phyloP scores from a whole-genome alignment of 2,113 vertebrate species.

The Falcunculus frontatus region DNA sequence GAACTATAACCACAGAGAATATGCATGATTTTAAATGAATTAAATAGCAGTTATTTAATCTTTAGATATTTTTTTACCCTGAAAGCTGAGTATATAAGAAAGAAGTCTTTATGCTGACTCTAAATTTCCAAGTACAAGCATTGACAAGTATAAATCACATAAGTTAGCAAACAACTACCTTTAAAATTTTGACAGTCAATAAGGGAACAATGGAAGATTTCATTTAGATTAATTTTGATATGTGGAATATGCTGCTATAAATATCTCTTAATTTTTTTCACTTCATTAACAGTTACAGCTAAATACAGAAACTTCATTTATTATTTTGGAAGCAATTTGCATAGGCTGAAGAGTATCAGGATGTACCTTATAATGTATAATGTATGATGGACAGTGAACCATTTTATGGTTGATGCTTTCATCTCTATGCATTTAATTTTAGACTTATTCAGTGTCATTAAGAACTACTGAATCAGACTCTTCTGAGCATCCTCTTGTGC shows the following conservation, averaged over 20 bases:
- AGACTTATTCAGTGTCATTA: background rate
- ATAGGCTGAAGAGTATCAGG: background rate
- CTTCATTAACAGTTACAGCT: background rate
- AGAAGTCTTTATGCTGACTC: background rate
- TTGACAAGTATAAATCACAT: background rate
- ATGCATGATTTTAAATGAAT: background rate
- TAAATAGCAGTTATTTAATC: background rate
- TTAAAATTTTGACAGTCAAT: background rate
- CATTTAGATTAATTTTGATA: background rate
- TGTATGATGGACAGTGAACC: background rate
- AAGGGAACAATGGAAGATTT: background rate
- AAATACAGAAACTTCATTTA: background rate
- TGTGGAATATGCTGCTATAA: background rate
- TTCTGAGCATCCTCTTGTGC: background rate
- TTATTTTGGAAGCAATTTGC: background rate
- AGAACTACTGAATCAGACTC: background rate
- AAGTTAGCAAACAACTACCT: background rate
- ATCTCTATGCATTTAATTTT: background rate
- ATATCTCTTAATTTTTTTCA: background rate
- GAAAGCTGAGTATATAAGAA: background rate
- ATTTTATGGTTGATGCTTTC: background rate
- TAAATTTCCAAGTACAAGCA: background rate
- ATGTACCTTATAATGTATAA: background rate
- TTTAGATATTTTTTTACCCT: background rate
- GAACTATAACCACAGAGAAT: background rate